These are phyloP conservation scores for Leucopsar rothschildi DNA, from an alignment of 2,113 vertebrate genomes.

Conservation along the genomic window DNA sequence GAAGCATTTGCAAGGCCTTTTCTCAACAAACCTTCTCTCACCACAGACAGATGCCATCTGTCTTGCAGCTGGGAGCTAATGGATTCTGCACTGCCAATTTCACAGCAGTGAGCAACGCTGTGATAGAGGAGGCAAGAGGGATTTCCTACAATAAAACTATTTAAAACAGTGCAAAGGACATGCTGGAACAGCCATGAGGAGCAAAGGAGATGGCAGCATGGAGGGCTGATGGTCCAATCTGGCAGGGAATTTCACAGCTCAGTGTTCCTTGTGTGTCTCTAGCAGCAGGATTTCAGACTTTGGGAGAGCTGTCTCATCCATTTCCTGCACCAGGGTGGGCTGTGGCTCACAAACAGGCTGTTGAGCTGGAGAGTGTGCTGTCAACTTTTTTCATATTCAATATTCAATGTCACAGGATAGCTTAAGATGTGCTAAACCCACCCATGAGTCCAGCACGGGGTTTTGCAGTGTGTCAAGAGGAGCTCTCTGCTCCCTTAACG, in stretches of 20 bases:
- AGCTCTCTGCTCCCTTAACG: not conserved
- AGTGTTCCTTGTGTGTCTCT: not conserved
- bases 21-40: slow-evolving; percentile 59
- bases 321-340: accelerated
- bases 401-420: not conserved
- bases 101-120: slow-evolving; percentile 34
- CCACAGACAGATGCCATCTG: slow-evolving; percentile 64
- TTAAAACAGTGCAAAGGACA: slow-evolving; percentile 2
- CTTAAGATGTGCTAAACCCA: not conserved
- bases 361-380: not conserved
- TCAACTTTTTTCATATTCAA: not conserved
- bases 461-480: not conserved
- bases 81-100: slow-evolving; percentile 63
- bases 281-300: not conserved
- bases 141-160: slow-evolving; percentile 39
- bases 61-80: slow-evolving; percentile 64
- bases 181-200: not conserved
- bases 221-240: not conserved
- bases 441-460: accelerated
- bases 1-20: slow-evolving; percentile 43
- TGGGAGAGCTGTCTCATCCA: not conserved
- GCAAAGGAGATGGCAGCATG: not conserved
- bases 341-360: not conserved
- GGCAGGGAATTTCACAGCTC: not conserved
- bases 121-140: slow-evolving; percentile 14